Evolutionary conservation across 1,140 invertebrate species (phyloP).

Genomic region (Drosophila erecta): DNA sequence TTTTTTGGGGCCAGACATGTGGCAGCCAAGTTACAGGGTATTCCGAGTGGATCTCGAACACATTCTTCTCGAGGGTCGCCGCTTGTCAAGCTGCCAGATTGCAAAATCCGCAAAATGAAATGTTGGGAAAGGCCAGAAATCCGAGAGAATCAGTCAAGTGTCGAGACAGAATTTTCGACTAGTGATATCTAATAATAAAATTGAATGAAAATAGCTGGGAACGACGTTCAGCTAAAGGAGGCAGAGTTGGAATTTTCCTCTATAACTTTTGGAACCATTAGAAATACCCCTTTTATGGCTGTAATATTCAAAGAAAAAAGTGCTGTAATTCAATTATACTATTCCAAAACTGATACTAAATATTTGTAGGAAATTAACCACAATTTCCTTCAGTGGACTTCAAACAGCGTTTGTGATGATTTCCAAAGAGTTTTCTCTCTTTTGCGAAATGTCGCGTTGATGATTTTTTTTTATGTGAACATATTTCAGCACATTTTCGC

Average conservation of each 20-base stretch:
- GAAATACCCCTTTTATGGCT: slow-evolving; percentile 4
- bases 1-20: slow-evolving; percentile 61
- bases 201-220: slow-evolving; percentile 23
- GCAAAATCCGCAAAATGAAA: slow-evolving; percentile 49
- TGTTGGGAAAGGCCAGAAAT: slow-evolving; percentile 73
- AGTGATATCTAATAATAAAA: slow-evolving; percentile 51
- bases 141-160: slow-evolving; percentile 37
- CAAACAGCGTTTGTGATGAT: slow-evolving; percentile 1
- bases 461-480: slow-evolving; percentile 36
- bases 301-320: slow-evolving; percentile 1
- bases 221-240: neutral
- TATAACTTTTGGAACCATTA: neutral
- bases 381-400: neutral
- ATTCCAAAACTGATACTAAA: neutral
- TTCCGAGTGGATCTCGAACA: slow-evolving; percentile 1
- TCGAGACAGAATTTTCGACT: slow-evolving; percentile 29
- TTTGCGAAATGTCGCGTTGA: slow-evolving; percentile 31
- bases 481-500: slow-evolving; percentile 50
- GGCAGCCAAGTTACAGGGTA: slow-evolving; percentile 73
- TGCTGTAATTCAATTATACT: slow-evolving; percentile 30
- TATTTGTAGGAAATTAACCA: neutral
- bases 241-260: neutral
- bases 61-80: slow-evolving; percentile 45
- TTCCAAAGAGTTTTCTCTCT: slow-evolving; percentile 21
- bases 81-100: slow-evolving; percentile 75